Conservation (phyloP, 2,113 vertebrate genomes). For the Epinephelus moara region DNA sequence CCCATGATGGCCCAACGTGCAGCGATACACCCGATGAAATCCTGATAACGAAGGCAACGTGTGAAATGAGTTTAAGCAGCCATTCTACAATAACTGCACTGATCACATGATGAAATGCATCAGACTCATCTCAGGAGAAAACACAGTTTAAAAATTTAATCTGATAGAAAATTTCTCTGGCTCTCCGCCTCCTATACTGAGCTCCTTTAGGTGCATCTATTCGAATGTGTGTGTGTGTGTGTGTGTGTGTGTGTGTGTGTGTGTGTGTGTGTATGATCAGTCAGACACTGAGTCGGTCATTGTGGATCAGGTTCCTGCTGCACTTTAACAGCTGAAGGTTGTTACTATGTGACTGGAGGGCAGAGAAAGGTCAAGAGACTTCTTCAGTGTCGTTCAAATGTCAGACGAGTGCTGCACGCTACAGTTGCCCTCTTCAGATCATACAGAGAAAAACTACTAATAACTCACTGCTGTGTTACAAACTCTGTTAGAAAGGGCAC, state of each 20-base stretch:
- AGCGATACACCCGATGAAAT: too few relatives aligned
- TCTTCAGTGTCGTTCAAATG: constrained; percentile 55
- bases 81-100: background rate
- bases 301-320: constrained; percentile 61
- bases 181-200: too few relatives aligned
- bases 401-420: constrained; percentile 22
- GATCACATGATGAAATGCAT: background rate
- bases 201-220: too few relatives aligned
- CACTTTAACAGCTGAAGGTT: constrained; percentile 60
- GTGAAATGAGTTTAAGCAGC: too few relatives aligned
- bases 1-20: too few relatives aligned
- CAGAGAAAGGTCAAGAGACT: constrained; percentile 66
- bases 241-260: background rate
- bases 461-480: too few relatives aligned
- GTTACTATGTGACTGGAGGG: constrained; percentile 22
- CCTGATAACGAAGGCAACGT: too few relatives aligned
- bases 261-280: background rate
- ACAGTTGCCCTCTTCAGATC: background rate
- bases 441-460: background rate
- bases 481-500: background rate
- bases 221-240: too few relatives aligned
- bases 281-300: background rate
- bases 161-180: too few relatives aligned
- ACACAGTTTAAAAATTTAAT: too few relatives aligned
- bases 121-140: too few relatives aligned